phyloP scores from a whole-genome alignment of 1,140 invertebrate genomes.

The Coelopa frigida region DNA sequence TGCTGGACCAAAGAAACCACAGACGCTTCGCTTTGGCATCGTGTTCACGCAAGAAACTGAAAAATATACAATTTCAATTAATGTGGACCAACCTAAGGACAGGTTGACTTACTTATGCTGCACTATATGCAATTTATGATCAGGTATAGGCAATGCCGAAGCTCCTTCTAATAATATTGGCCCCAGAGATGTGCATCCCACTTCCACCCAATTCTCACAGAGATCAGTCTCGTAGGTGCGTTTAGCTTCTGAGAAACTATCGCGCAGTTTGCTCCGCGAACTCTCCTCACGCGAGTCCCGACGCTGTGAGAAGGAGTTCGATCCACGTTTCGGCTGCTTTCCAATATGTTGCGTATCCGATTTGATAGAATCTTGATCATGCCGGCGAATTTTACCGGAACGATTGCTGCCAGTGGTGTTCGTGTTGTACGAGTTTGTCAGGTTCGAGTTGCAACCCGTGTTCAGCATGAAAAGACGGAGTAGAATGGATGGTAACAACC shows the following conservation, averaged over 20 bases:
- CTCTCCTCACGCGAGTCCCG: slow-evolving; percentile 35
- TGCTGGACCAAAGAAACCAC: slow-evolving; percentile 88
- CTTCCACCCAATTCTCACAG: slow-evolving; percentile 81
- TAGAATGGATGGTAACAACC: slow-evolving; percentile 70
- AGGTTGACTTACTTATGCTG: slow-evolving; percentile 62
- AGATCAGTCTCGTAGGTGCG: slow-evolving; percentile 31
- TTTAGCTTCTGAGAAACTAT: slow-evolving; percentile 31
- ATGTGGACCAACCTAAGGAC: background rate
- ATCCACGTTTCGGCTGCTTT: slow-evolving; percentile 30
- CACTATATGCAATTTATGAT: slow-evolving; percentile 66
- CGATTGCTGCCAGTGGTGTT: slow-evolving; percentile 50
- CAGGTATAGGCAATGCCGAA: slow-evolving; percentile 66
- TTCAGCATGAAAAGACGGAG: slow-evolving; percentile 63
- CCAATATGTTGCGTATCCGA: slow-evolving; percentile 24
- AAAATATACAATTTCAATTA: slow-evolving; percentile 2
- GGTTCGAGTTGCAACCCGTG: slow-evolving; percentile 29
- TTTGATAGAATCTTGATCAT: slow-evolving; percentile 36
- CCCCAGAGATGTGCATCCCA: slow-evolving; percentile 81
- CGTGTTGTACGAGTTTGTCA: slow-evolving; percentile 46
- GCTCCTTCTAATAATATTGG: slow-evolving; percentile 91
- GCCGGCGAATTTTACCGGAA: slow-evolving; percentile 32
- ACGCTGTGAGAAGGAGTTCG: slow-evolving; percentile 37
- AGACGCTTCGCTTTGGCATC: slow-evolving; percentile 81
- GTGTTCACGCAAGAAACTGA: slow-evolving; percentile 75
- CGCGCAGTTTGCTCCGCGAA: slow-evolving; percentile 29